phyloP scores from a whole-genome alignment of 1,140 invertebrate genomes.

The Magallana ariakensis region DNA sequence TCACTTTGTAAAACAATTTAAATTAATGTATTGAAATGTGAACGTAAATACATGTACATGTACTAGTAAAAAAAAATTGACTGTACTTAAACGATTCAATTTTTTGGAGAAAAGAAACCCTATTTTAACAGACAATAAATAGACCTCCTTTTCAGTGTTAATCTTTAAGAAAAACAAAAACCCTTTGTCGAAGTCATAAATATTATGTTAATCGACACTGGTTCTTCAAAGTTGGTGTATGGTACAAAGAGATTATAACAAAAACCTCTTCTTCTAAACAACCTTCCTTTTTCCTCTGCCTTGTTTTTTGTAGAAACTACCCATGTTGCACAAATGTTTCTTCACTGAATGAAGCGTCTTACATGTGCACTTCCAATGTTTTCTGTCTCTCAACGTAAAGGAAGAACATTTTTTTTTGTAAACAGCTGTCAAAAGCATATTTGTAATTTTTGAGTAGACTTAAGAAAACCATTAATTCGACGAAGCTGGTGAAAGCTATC shows the following conservation, averaged over 20 bases:
- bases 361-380: conserved; percentile 3
- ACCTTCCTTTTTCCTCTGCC: background rate
- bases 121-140: no score
- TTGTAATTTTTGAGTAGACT: background rate
- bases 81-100: no score
- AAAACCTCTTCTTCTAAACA: conserved; percentile 3
- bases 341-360: conserved; percentile 2
- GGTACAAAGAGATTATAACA: background rate
- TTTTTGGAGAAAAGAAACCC: no score
- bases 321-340: conserved; percentile 30
- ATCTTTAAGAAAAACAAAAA: background rate
- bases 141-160: background rate
- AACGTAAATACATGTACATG: no score
- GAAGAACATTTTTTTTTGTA: background rate
- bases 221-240: background rate
- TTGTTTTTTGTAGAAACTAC: background rate
- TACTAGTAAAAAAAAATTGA: no score
- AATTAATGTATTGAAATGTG: no score
- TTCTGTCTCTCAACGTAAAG: background rate
- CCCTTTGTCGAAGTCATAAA: no score
- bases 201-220: background rate
- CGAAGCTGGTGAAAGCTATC: background rate
- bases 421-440: conserved; percentile 32
- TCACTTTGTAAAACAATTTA: no score
- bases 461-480: conserved; percentile 1